These are phyloP conservation scores for Penelope pileata DNA, from an alignment of 2,113 vertebrate species.

Conservation along the genomic window DNA sequence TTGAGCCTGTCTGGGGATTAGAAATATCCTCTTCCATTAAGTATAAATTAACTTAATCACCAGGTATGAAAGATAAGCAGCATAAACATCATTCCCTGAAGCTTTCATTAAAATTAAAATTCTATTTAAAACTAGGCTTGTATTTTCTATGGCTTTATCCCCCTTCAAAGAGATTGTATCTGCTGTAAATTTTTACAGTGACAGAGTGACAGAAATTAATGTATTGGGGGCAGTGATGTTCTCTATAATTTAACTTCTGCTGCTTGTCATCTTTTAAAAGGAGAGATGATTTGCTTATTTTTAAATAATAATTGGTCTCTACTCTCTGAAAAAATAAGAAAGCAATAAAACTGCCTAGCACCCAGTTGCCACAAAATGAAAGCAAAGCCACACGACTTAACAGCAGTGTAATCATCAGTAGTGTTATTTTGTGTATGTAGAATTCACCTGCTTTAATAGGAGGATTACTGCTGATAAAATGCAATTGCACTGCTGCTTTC, in stretches of 20 bases:
- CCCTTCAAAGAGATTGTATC: conserved; percentile 74
- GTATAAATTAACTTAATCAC: conserved; percentile 85
- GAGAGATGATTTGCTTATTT: conserved; percentile 54
- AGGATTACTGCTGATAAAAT: conserved; percentile 42
- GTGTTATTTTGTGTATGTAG: background rate
- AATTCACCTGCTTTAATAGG: conserved; percentile 17
- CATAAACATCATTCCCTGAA: conserved; percentile 77
- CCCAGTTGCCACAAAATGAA: background rate
- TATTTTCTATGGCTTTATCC: conserved; percentile 71
- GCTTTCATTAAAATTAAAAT: conserved; percentile 83
- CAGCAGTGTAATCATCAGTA: background rate
- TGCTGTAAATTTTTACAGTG: conserved; percentile 71
- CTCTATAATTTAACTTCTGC: conserved; percentile 69
- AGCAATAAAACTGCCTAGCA: conserved; percentile 15
- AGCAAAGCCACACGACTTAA: background rate
- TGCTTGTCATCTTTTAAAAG: conserved; percentile 49
- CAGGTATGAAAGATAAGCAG: conserved; percentile 80
- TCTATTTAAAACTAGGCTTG: conserved; percentile 78
- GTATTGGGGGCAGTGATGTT: conserved; percentile 64
- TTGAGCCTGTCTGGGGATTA: conserved; percentile 76
- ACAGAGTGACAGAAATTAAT: conserved; percentile 74
- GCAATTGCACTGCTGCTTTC: conserved; percentile 1
- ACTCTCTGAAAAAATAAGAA: conserved; percentile 44
- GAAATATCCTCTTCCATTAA: conserved; percentile 82
- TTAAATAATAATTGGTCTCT: conserved; percentile 69